These are phyloP conservation scores for Spilogale gracilis DNA, from an alignment of 2,113 vertebrate genomes.

Conservation along the genomic window DNA sequence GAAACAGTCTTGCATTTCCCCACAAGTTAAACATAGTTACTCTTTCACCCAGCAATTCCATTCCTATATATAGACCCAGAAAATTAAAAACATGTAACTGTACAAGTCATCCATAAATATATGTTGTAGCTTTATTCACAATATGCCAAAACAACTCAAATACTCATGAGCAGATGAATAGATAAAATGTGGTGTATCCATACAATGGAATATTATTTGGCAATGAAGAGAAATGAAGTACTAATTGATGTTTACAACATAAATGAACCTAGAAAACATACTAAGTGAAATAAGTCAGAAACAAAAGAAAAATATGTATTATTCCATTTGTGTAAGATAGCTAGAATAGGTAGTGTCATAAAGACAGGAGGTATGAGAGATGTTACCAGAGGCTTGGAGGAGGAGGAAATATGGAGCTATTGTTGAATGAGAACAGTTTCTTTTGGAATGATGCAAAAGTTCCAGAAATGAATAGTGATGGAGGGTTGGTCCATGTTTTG, in stretches of 20 bases:
- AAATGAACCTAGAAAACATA: neutral
- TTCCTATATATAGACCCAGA: neutral
- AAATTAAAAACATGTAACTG: neutral
- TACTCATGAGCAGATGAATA: neutral
- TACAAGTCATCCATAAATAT: neutral
- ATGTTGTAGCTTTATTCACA: neutral
- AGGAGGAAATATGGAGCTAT: neutral
- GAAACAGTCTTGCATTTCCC: neutral
- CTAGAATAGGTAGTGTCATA: neutral
- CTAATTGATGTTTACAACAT: neutral
- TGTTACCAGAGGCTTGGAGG: neutral
- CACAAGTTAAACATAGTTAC: conserved; percentile 3
- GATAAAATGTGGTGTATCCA: neutral
- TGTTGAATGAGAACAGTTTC: neutral
- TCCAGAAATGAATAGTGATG: neutral
- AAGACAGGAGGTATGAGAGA: neutral
- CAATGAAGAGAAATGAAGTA: neutral
- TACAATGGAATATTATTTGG: neutral
- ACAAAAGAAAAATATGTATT: neutral
- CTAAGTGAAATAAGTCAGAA: neutral
- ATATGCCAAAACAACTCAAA: conserved; percentile 8
- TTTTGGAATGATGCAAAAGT: neutral
- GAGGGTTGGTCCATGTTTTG: neutral
- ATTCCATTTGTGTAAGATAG: neutral
- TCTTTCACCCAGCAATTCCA: neutral